Base-by-base conservation (phyloP, 2,888 invertebrate genomes). In the Ophonus ardosiacus region DNA sequence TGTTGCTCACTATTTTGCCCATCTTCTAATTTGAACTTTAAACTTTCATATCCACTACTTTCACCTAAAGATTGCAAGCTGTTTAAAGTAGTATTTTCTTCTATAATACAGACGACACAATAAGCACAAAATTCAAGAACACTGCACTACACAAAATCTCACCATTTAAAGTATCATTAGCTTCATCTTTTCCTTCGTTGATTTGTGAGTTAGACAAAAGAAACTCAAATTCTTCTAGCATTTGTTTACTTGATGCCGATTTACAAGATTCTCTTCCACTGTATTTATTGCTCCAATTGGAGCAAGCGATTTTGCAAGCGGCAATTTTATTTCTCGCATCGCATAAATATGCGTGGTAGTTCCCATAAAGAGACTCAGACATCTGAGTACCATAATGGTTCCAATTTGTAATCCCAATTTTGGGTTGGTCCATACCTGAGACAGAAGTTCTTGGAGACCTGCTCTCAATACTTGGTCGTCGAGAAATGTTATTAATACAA, bases 281-380 rank as follows among this genome's bases (percentile, higher is more conserved):
- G 91, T 98, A 98, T 76, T 93, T 93, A 86, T 95, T 95, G 5
- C 94, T 94, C 98, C 98, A 98, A 81, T 93, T 92, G 0, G 92
- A 90, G 90, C 97, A 97, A 0, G 97, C 96, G 40, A 93, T 91
- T 61, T 95, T 93, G 89, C 97, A 96, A 7, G 94, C 93, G 31
- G 94, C 93, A 81, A 98, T 96, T 90, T 95, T 95, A 89, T 94
- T 94, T 86, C 96, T 93, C 0, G 98, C 97, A 90, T 97, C 97
- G 89, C 95, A 95, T 40, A 98, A 92, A 91, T 98, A 98, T 0
- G 96, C 96, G 91, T 96, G 96, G 90, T 96, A 96, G 90, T 96
- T 96, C 43, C 95, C 95, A 89, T 95, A 96, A 86, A 97, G 90
- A 85, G 95, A 96, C 87, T 96, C 96, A 89, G 92, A 92, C 86